Evolutionary conservation across 2,888 invertebrate genomes (phyloP), one percentile per base, ranked within the genome.

Genomic region (Pogonocherus hispidulus): DNA sequence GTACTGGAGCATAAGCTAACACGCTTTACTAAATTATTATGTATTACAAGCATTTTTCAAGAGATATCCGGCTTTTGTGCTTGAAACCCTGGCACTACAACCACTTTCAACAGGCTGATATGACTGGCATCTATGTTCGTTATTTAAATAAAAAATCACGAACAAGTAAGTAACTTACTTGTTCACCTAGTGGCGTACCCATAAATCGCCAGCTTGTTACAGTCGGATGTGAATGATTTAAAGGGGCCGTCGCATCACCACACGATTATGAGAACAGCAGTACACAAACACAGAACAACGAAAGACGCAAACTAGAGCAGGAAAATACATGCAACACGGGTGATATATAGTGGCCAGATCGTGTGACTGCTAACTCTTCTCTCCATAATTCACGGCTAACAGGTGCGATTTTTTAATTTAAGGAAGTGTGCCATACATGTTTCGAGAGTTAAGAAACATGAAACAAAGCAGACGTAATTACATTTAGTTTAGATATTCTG

Each of bases 161-260:
- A 27, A 67, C 64, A 56, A 65, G 68, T 68, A 63, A 71, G 70
- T 27, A 27, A 27, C 27, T 27, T 27, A 27, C 27, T 27, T 27
- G 27, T 70, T 68, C 70, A 64, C 63, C 66, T 65, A 67, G 69
- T 71, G 73, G 76, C 71, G 67, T 68, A 77, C 74, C 73, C 80
- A 80, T 81, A 82, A 82, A 81, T 80, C 79, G 78, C 73, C 65
- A 67, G 69, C 73, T 72, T 78, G 79, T 79, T 80, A 72, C 78
- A 80, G 78, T 81, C 81, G 80, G 79, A 81, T 81, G 79, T 79
- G 78, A 80, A 81, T 81, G 81, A 82, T 82, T 81, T 82, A 81
- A 78, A 74, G 73, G 72, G 70, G 75, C 78, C 73, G 78, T 77
- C 63, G 76, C 76, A 79, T 79, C 81, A 80, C 76, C 72, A 72